phyloP scores from a whole-genome alignment of 2,113 vertebrate genomes.

The Corydoras sp. region DNA sequence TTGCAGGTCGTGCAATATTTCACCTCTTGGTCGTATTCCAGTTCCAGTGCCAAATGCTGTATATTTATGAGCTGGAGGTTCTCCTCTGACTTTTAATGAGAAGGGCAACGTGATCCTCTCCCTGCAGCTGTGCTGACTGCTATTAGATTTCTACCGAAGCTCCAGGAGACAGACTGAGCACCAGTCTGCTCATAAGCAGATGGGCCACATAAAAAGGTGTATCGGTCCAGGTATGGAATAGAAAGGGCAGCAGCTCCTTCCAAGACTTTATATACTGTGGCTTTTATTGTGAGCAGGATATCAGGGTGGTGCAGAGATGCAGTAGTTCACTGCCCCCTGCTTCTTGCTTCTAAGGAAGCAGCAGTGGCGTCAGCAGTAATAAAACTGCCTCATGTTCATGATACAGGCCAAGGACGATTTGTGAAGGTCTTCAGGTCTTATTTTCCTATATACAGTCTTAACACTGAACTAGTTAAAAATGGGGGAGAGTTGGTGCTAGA shows the following conservation, averaged over 20 bases:
- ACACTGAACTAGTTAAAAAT: not conserved
- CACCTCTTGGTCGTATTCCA: slow-evolving; percentile 38
- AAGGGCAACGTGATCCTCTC: slow-evolving; percentile 39
- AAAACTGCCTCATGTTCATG: slow-evolving; percentile 15
- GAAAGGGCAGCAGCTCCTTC: not conserved
- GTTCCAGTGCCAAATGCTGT: slow-evolving; percentile 38
- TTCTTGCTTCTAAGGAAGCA: slow-evolving; percentile 2
- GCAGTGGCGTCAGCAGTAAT: slow-evolving; percentile 22
- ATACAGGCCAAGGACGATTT: slow-evolving; percentile 9
- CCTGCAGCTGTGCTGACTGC: slow-evolving; percentile 21
- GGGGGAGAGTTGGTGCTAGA: not conserved
- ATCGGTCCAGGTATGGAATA: slow-evolving; percentile 9
- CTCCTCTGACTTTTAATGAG: slow-evolving; percentile 40
- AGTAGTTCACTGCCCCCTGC: slow-evolving; percentile 22
- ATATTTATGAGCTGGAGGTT: slow-evolving; percentile 42
- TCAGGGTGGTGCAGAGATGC: slow-evolving; percentile 10
- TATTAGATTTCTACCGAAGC: slow-evolving; percentile 33
- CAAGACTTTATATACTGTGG: slow-evolving; percentile 2
- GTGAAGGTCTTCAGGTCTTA: slow-evolving; percentile 14
- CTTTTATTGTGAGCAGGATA: slow-evolving; percentile 19
- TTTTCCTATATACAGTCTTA: slow-evolving; percentile 3
- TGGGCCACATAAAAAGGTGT: slow-evolving; percentile 27
- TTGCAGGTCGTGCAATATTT: slow-evolving; percentile 44
- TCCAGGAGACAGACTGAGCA: slow-evolving; percentile 22
- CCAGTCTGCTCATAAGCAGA: slow-evolving; percentile 35